These are phyloP conservation scores for Lasioglossum villosulum DNA, from an alignment of 2,888 invertebrate genomes.

Conservation along the genomic window DNA sequence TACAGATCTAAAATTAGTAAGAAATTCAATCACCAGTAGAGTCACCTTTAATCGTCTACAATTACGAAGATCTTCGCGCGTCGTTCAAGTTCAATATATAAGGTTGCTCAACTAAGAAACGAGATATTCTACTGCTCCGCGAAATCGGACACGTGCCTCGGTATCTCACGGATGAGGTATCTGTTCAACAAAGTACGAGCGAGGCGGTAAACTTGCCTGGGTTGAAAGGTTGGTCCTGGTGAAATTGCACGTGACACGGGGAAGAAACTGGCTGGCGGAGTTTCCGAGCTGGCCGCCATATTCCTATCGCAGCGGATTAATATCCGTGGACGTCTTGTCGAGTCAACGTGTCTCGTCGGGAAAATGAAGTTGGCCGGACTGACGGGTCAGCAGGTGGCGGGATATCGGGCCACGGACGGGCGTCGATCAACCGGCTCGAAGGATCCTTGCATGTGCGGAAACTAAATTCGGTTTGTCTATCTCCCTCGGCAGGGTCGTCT, in stretches of 20 bases:
- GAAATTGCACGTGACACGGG: slow-evolving; percentile 42
- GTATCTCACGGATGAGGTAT: not conserved
- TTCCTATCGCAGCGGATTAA: slow-evolving; percentile 47
- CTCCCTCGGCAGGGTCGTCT: slow-evolving; percentile 24
- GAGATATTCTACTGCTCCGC: not conserved
- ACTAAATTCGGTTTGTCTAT: slow-evolving; percentile 61
- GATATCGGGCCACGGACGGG: slow-evolving; percentile 25
- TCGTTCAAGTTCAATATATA: not conserved
- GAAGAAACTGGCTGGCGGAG: slow-evolving; percentile 15
- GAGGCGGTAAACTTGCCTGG: not conserved
- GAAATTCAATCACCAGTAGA: no score
- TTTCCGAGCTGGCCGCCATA: not conserved
- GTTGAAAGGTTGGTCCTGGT: not conserved
- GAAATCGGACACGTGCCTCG: not conserved
- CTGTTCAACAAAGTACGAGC: not conserved
- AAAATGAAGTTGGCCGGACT: slow-evolving; percentile 36
- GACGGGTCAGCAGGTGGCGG: slow-evolving; percentile 57
- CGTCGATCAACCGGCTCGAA: slow-evolving; percentile 34
- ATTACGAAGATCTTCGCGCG: not conserved
- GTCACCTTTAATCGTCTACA: not conserved
- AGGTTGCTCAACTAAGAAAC: not conserved
- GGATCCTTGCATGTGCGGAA: slow-evolving; percentile 21
- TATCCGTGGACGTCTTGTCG: slow-evolving; percentile 50
- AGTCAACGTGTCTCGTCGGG: slow-evolving; percentile 33
- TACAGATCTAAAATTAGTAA: no score